Base-by-base conservation (phyloP, 92 coral and sea anemone genomes). In the Actinernus sp. region DNA sequence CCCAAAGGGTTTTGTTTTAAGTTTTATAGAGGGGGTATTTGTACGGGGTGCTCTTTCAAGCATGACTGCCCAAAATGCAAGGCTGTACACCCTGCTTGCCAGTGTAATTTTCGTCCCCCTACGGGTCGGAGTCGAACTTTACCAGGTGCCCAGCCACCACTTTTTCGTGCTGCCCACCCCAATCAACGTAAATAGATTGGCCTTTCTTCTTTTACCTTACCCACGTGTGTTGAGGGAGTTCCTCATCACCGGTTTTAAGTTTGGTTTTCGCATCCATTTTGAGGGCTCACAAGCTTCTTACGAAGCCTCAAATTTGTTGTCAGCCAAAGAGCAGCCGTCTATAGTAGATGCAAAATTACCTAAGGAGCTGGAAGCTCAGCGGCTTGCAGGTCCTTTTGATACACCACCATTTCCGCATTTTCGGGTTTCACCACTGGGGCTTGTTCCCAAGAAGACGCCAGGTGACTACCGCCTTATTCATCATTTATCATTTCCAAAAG, bases 81-180 rank as follows among this genome's bases (percentile, higher is more conserved):
- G n/a, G n/a, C n/a, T n/a, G n/a, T n/a, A n/a, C 84, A 77, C 47
- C 14, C 39, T 1, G 71, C 41, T 9, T 25, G 12, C 2, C 31
- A 49, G 22, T 78, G 85, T 52, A 78, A 68, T 68, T 78, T 78
- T 68, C 85, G 71, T 68, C 40, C 70, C 69, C 38, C 66, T n/a
- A n/a, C n/a, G n/a, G n/a, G n/a, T n/a, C n/a, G n/a, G n/a, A n/a
- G n/a, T n/a, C n/a, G n/a, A n/a, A n/a, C n/a, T n/a, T n/a, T n/a
- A n/a, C n/a, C n/a, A n/a, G n/a, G n/a, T n/a, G n/a, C n/a, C n/a
- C n/a, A n/a, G n/a, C n/a, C n/a, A n/a, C n/a, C n/a, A n/a, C n/a
- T n/a, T n/a, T n/a, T n/a, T n/a, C n/a, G n/a, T n/a, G n/a, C n/a
- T n/a, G n/a, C n/a, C n/a, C n/a, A n/a, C n/a, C n/a, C n/a, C n/a